phyloP scores from a whole-genome alignment of 2,888 invertebrate species.

The Calliopum simillimum region DNA sequence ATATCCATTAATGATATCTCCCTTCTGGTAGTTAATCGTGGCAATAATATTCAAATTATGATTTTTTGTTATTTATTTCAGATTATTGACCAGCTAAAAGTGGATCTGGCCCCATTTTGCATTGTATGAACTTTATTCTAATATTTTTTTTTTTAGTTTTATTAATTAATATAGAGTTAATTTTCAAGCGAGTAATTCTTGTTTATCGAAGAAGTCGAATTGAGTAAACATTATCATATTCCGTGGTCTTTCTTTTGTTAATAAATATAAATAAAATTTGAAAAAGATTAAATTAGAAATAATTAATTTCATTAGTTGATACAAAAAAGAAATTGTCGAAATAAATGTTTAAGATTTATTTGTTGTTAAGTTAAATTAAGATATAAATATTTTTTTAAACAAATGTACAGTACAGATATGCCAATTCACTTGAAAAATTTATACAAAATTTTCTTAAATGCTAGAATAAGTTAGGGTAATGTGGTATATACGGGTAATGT shows the following conservation, averaged over 20 bases:
- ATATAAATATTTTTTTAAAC: too few relatives aligned
- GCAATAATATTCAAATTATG: too few relatives aligned
- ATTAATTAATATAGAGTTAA: constrained; percentile 36
- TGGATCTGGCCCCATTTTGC: constrained; percentile 11
- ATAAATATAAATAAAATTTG: constrained; percentile 24
- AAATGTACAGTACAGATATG: too few relatives aligned
- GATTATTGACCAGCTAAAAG: too few relatives aligned
- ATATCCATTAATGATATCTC: too few relatives aligned
- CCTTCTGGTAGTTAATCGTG: too few relatives aligned
- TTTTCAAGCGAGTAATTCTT: constrained; percentile 34
- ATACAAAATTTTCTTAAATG: too few relatives aligned
- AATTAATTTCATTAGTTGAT: constrained; percentile 27
- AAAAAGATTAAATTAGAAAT: constrained; percentile 31
- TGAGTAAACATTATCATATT: background rate
- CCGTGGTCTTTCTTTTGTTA: background rate
- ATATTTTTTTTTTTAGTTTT: constrained; percentile 34
- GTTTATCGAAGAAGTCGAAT: background rate
- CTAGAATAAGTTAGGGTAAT: too few relatives aligned
- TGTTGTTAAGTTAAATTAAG: constrained; percentile 12
- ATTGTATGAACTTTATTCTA: constrained; percentile 29
- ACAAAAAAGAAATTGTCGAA: constrained; percentile 28
- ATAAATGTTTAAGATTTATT: background rate
- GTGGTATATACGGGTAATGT: too few relatives aligned
- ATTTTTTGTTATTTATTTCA: too few relatives aligned
- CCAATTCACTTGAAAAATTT: too few relatives aligned